Base-by-base conservation (phyloP, 1,140 invertebrate genomes). In the Bathynomus jamesi region DNA sequence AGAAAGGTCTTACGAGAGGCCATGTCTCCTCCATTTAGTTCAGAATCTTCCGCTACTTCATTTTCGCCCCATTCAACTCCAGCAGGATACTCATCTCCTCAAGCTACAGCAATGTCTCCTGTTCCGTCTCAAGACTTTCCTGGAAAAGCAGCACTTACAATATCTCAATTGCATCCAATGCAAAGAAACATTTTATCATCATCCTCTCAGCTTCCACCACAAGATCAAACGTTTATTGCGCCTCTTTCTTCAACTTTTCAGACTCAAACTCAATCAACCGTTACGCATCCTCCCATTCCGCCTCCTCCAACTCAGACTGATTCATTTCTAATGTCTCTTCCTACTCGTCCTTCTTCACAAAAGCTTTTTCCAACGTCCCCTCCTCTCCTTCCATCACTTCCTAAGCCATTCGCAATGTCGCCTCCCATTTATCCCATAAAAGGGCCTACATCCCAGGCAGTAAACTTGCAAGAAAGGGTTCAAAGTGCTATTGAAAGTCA, bases 1-100 rank as follows among this genome's bases (percentile, higher is more conserved):
- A 61, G 63, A 28, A 71, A 65, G 67, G 64, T 28, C 2, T 32
- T 66, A 28, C 64, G 61, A 62, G 10, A 30, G 28, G 66, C 64
- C 28, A 46, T 27, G 4, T 21, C 53, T 24, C 28, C 67, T 11
- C 46, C 62, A n/a, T 30, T 5, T 13, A 4, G 21, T 27, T 21
- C 27, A 4, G 21, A 40, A 27, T 66, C 63, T 24, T 62, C 61
- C 7, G 32, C 17, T 40, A 40, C 67, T 29, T 61, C 67, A 69
- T 61, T 28, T 11, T 61, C 67, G 3, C n/a, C 24, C 11, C 28
- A 69, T 27, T 24, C 32, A 3, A 21, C 30, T 3, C 4, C 66
- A 11, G 46, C 32, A 4, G 60, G 61, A 17, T 2, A 53, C 10
- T 69, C 46, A 28, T 61, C 46, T 3, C 67, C 67, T 25, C 31